These are phyloP conservation scores for Troides aeacus DNA, from an alignment of 2,888 invertebrate genomes.

Conservation along the genomic window DNA sequence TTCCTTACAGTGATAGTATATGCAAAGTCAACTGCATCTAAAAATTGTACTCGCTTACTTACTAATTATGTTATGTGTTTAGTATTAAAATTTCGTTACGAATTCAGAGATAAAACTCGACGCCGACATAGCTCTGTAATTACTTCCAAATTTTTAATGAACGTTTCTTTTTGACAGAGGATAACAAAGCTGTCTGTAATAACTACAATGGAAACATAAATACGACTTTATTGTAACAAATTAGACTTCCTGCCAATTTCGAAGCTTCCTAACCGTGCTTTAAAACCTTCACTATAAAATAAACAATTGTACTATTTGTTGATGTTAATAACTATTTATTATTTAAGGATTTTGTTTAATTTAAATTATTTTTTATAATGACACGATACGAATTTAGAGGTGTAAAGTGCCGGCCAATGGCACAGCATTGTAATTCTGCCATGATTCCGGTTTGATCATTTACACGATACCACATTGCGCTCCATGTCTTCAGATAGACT, in stretches of 20 bases:
- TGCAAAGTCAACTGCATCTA: not conserved
- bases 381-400: too few relatives aligned
- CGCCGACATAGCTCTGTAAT: conserved; percentile 5
- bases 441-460: not conserved
- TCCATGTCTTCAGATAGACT: not conserved
- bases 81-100: not conserved
- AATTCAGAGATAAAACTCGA: not conserved
- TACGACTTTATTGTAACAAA: conserved; percentile 1
- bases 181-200: conserved; percentile 12
- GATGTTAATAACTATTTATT: too few relatives aligned
- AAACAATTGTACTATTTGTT: not conserved
- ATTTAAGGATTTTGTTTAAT: too few relatives aligned
- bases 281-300: not conserved
- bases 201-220: conserved; percentile 5
- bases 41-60: not conserved
- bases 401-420: too few relatives aligned
- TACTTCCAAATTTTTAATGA: conserved; percentile 20
- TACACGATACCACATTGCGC: not conserved
- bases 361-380: too few relatives aligned
- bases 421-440: too few relatives aligned
- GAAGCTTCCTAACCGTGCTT: not conserved
- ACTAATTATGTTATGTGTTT: not conserved
- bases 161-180: conserved; percentile 12
- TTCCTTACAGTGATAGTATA: not conserved
- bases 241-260: not conserved